Evolutionary conservation across 2,797 vertebrate species (phyloP), one percentile per base, ranked within the genome.

Genomic region (Oreochromis mossambicus): DNA sequence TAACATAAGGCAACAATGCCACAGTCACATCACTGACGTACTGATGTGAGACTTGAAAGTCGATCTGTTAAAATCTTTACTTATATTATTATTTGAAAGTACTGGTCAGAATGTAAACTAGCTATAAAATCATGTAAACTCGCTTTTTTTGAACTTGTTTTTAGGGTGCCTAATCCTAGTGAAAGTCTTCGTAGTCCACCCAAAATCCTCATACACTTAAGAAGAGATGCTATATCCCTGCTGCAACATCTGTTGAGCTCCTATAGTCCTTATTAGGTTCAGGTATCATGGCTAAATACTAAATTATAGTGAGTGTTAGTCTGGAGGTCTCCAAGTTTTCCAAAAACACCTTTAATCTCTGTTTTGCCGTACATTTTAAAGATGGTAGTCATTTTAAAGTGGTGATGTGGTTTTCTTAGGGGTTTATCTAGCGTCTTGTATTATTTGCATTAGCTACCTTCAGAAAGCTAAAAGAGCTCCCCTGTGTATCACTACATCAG

Each of bases 401-500:
- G 66, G 12, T 43, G 24, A 8, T 68, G 15, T 34, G n/a, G 77
- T 75, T 78, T 83, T 83, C 55, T 86, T 55, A 79, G 51, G 51
- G 51, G 61, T 88, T 78, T 81, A 51, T 68, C 52, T 52, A 73
- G 46, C 15, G 7, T 50, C 17, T 66, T 13, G 4, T 56, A 4
- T 26, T 83, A 77, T 87, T 48, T 61, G 66, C 78, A 89, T 90
- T 75, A 50, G 24, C 26, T 68, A 50, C 46, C 54, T 79, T 85
- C 76, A 79, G 55, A 80, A 76, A 32, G 43, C 12, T 51, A 79
- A 68, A 82, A 58, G 3, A 82, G 15, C 55, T 66, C 56, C n/a
- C 55, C 15, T 11, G 19, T 9, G 14, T 29, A 78, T 77, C 55
- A 8, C 70, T 80, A 54, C 83, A 85, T 84, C 46, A 78, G 19